Conservation (phyloP, 2,113 vertebrate species). For the Esox niger region DNA sequence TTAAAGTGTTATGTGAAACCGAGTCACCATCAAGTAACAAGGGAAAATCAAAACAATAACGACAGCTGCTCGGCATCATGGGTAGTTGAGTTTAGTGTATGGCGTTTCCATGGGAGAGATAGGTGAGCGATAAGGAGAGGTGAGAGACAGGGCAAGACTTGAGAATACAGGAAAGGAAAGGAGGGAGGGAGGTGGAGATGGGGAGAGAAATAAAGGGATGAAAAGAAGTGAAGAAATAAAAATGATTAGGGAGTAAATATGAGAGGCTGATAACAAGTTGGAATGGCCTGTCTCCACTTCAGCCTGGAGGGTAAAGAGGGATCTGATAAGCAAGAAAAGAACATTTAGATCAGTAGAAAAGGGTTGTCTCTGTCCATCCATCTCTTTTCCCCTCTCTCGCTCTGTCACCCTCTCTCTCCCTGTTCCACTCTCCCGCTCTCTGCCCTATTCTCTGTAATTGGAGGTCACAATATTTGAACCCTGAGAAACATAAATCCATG, state of each 20-base stretch:
- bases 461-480: constrained; percentile 33
- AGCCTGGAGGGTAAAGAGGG: neutral
- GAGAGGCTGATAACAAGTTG: too few species aligned
- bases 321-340: too few species aligned
- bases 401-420: too few species aligned
- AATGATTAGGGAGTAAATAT: neutral
- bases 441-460: too few species aligned
- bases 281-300: too few species aligned
- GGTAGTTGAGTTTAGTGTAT: neutral
- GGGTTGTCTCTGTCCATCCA: too few species aligned
- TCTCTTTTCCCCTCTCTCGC: too few species aligned
- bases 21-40: constrained; percentile 47
- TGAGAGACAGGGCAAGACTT: constrained; percentile 30
- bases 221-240: neutral
- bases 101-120: neutral
- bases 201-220: neutral
- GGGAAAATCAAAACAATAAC: constrained; percentile 64
- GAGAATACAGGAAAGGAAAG: neutral
- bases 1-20: neutral
- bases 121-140: constrained; percentile 15
- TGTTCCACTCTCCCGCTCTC: too few species aligned
- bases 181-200: neutral
- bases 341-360: too few species aligned
- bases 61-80: constrained; percentile 40
- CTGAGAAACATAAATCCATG: constrained; percentile 43